phyloP scores from a whole-genome alignment of 2,797 vertebrate genomes.

The Synanceia verrucosa region DNA sequence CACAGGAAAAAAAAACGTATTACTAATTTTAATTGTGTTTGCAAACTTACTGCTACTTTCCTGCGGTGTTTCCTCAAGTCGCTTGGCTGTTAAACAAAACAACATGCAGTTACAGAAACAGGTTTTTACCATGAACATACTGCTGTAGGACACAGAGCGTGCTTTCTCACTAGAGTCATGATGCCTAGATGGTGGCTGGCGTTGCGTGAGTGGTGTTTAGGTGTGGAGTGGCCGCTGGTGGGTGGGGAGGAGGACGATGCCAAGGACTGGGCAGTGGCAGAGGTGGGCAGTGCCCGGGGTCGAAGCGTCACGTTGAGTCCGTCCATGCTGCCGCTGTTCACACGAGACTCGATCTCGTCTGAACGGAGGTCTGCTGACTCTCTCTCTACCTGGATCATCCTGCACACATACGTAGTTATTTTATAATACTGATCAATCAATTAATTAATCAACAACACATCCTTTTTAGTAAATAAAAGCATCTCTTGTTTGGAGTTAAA shows the following conservation, averaged over 20 bases:
- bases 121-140: background rate
- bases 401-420: constrained; percentile 45
- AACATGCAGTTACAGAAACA: constrained; percentile 12
- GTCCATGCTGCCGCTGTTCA: constrained; percentile 97
- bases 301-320: constrained; percentile 92
- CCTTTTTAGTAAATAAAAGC: background rate
- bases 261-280: constrained; percentile 93
- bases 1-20: background rate
- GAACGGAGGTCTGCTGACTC: constrained; percentile 94
- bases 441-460: background rate
- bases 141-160: background rate
- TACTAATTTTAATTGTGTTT: background rate
- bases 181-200: constrained; percentile 93
- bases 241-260: constrained; percentile 92
- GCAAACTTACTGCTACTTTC: constrained; percentile 91
- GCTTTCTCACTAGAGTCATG: constrained; percentile 92
- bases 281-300: constrained; percentile 91
- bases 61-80: constrained; percentile 97
- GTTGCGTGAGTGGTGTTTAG: constrained; percentile 89
- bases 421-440: background rate
- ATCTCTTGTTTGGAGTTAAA: background rate
- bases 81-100: constrained; percentile 86
- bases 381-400: constrained; percentile 98
- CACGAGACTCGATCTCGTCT: constrained; percentile 92
- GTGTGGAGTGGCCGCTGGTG: constrained; percentile 90